A percentile compares a stretch with the other conserved stretches of the same genome.
phyloP scores from a whole-genome alignment of 2,797 vertebrate species.

The Chrosomus eos region DNA sequence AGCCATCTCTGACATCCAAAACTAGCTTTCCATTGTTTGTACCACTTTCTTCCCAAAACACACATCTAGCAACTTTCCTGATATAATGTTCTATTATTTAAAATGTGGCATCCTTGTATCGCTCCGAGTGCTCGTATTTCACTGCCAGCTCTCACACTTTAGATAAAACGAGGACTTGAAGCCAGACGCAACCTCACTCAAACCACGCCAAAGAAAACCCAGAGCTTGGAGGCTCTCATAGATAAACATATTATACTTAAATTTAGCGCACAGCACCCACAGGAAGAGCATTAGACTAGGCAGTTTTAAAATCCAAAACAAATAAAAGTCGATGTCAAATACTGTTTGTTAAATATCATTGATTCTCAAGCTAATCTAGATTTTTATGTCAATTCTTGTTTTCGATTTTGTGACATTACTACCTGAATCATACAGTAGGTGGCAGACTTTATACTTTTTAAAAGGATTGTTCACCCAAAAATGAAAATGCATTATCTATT shows the following conservation, averaged over 20 bases:
- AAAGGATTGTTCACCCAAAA: not conserved
- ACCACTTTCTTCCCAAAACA: not conserved
- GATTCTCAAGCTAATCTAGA: not conserved
- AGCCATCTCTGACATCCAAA: not conserved
- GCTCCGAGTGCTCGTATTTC: constrained; percentile 1
- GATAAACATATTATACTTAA: constrained; percentile 24
- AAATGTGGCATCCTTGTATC: constrained; percentile 4
- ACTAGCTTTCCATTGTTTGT: not conserved
- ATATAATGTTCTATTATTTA: constrained; percentile 4
- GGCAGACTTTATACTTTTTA: constrained; percentile 10
- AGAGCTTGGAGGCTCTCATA: constrained; percentile 6
- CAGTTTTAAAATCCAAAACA: not conserved
- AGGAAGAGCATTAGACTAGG: not conserved
- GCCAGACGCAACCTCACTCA: constrained; percentile 10
- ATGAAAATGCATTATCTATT: not conserved
- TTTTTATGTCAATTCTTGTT: not conserved
- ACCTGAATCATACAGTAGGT: constrained; percentile 12
- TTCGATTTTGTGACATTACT: not conserved
- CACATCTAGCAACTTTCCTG: not conserved
- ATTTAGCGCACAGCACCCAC: constrained; percentile 1
- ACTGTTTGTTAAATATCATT: not conserved
- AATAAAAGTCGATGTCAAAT: constrained; percentile 1
- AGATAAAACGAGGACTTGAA: constrained; percentile 3
- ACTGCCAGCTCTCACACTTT: constrained; percentile 14
- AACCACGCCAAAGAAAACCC: constrained; percentile 6